A percentile compares a stretch with the other conserved stretches of the same genome.
Evolutionary conservation across 2,113 vertebrate genomes (phyloP).

Genomic region (Stigmatopora nigra): DNA sequence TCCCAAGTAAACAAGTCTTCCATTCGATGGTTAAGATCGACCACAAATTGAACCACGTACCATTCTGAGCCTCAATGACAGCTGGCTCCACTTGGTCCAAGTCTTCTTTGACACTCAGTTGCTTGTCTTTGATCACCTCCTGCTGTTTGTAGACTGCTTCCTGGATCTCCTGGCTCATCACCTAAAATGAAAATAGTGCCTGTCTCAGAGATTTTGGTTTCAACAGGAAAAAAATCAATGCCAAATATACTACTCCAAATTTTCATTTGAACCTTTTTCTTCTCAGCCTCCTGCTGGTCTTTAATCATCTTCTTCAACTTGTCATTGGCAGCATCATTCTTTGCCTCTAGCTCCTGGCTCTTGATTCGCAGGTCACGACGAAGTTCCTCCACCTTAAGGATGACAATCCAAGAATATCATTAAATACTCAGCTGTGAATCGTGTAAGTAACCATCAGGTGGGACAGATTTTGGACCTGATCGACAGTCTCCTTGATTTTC

Average conservation of each 20-base stretch:
- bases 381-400: slow-evolving; percentile 86
- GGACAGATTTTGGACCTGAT: slow-evolving; percentile 75
- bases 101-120: slow-evolving; percentile 90
- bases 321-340: slow-evolving; percentile 96
- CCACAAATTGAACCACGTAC: slow-evolving; percentile 57
- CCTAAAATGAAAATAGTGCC: slow-evolving; percentile 64
- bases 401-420: background rate
- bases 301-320: slow-evolving; percentile 99
- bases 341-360: slow-evolving; percentile 94
- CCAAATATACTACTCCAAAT: background rate
- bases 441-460: background rate
- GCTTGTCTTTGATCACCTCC: slow-evolving; percentile 93
- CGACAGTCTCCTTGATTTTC: slow-evolving; percentile 97
- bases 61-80: slow-evolving; percentile 96
- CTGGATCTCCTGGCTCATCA: slow-evolving; percentile 99
- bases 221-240: background rate
- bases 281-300: slow-evolving; percentile 96
- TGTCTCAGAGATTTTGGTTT: background rate
- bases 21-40: background rate
- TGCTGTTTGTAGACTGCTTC: slow-evolving; percentile 95
- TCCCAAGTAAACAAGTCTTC: background rate
- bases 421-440: background rate
- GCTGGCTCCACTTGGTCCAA: slow-evolving; percentile 96
- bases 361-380: slow-evolving; percentile 92
- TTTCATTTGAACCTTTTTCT: slow-evolving; percentile 81